Conservation (phyloP, 2,888 invertebrate species). For the Oscheius myriophilus region DNA sequence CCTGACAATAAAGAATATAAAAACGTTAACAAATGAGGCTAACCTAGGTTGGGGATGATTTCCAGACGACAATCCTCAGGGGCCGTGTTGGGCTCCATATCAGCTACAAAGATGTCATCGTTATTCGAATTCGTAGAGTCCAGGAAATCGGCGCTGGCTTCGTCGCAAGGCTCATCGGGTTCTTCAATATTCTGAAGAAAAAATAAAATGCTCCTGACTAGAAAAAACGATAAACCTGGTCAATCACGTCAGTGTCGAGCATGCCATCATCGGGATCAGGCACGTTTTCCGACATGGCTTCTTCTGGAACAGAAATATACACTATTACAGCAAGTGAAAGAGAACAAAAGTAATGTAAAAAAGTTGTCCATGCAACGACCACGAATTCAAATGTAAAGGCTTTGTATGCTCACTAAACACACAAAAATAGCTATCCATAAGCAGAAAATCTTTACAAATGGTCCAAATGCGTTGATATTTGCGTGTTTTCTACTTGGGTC, state of each 20-base stretch:
- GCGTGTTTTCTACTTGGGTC: too few relatives aligned
- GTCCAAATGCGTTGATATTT: too few relatives aligned
- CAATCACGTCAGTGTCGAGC: constrained; percentile 7
- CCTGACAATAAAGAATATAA: not conserved
- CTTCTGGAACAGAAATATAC: too few relatives aligned
- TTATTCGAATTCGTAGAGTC: constrained; percentile 22
- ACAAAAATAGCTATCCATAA: too few relatives aligned
- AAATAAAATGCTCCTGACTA: not conserved
- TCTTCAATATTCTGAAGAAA: constrained; percentile 26
- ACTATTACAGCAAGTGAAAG: too few relatives aligned
- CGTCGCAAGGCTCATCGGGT: constrained; percentile 6
- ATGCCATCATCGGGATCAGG: constrained; percentile 25
- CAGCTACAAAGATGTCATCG: constrained; percentile 12
- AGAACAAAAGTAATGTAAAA: too few relatives aligned
- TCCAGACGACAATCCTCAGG: constrained; percentile 1
- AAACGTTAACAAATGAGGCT: not conserved
- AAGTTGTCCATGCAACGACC: too few relatives aligned
- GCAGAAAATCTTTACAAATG: too few relatives aligned
- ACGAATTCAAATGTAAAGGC: too few relatives aligned
- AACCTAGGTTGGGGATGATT: not conserved
- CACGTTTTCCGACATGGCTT: constrained; percentile 12
- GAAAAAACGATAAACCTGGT: constrained; percentile 1
- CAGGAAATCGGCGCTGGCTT: constrained; percentile 7
- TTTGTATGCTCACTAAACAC: too few relatives aligned
- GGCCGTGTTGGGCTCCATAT: constrained; percentile 19